These are phyloP conservation scores for Lissonota sp. DNA, from an alignment of 2,888 invertebrate genomes.

Conservation along the genomic window DNA sequence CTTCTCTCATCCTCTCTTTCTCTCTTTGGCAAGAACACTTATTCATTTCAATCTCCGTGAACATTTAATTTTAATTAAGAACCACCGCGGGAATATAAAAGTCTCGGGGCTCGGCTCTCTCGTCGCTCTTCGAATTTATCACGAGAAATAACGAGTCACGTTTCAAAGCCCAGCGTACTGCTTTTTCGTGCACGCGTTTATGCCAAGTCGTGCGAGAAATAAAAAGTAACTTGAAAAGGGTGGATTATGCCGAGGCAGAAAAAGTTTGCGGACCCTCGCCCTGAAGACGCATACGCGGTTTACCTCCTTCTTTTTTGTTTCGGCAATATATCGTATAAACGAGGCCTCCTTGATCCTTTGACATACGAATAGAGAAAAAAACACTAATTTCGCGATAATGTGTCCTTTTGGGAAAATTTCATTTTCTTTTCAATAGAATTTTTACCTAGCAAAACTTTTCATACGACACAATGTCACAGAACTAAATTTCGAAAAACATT, in stretches of 20 bases:
- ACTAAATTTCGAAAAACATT: too few species aligned
- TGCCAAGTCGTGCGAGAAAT: conserved; percentile 11
- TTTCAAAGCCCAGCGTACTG: conserved; percentile 21
- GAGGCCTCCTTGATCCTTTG: too few species aligned
- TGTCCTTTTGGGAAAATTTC: too few species aligned
- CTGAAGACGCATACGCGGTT: background rate
- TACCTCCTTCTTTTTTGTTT: conserved; percentile 1
- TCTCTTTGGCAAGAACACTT: conserved; percentile 11
- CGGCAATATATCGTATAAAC: too few species aligned
- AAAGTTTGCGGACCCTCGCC: background rate
- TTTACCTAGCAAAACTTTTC: too few species aligned
- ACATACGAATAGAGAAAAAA: too few species aligned
- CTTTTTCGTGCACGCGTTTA: conserved; percentile 20
- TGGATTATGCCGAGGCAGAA: conserved; percentile 1
- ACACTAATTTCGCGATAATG: too few species aligned
- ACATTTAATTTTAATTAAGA: conserved; percentile 58
- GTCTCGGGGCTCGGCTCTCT: conserved; percentile 20
- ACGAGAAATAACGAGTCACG: conserved; percentile 50
- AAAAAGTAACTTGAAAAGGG: conserved; percentile 27
- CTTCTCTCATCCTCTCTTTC: background rate
- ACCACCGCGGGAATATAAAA: conserved; percentile 12
- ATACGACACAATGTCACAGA: too few species aligned
- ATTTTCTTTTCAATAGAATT: too few species aligned
- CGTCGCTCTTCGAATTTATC: background rate
- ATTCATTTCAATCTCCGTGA: conserved; percentile 56